phyloP scores from a whole-genome alignment of 2,888 invertebrate species.

The Tachina fera region DNA sequence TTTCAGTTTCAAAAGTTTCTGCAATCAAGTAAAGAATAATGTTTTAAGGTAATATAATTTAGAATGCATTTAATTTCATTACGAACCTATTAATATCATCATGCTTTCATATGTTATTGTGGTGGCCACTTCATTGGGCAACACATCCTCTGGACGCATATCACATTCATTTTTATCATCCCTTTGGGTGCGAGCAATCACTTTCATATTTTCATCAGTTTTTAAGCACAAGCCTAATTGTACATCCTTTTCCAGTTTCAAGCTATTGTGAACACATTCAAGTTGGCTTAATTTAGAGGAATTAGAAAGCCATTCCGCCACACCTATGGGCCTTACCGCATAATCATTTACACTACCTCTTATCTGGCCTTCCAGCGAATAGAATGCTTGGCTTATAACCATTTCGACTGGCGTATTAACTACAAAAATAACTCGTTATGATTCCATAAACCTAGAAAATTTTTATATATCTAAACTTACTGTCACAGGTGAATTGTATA shows the following conservation, averaged over 20 bases:
- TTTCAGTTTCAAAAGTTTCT: slow-evolving; percentile 92
- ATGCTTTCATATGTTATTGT: slow-evolving; percentile 92
- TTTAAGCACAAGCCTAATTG: slow-evolving; percentile 87
- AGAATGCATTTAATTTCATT: too few relatives aligned
- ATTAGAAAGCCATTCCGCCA: slow-evolving; percentile 93
- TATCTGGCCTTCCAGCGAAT: slow-evolving; percentile 90
- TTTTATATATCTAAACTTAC: slow-evolving; percentile 83
- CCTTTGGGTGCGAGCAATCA: slow-evolving; percentile 90
- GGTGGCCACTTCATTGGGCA: slow-evolving; percentile 89
- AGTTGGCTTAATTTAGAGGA: slow-evolving; percentile 93
- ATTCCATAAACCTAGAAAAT: neutral
- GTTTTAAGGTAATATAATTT: too few relatives aligned
- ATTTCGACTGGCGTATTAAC: slow-evolving; percentile 94
- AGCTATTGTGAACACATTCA: slow-evolving; percentile 96
- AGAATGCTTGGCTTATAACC: slow-evolving; percentile 92
- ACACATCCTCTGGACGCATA: slow-evolving; percentile 89
- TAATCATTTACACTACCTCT: slow-evolving; percentile 87
- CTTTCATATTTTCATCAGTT: slow-evolving; percentile 86
- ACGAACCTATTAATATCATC: slow-evolving; percentile 90
- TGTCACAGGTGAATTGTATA: slow-evolving; percentile 95
- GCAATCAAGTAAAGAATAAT: slow-evolving; percentile 69
- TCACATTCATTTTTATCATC: slow-evolving; percentile 92
- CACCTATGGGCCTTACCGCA: slow-evolving; percentile 88
- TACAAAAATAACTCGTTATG: slow-evolving; percentile 81
- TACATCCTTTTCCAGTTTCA: slow-evolving; percentile 95